Percentiles rank a stretch among this genome's conserved stretches.
These are phyloP conservation scores for Stegodyphus mimosarum DNA, from an alignment of 1,140 invertebrate species.

Conservation along the genomic window DNA sequence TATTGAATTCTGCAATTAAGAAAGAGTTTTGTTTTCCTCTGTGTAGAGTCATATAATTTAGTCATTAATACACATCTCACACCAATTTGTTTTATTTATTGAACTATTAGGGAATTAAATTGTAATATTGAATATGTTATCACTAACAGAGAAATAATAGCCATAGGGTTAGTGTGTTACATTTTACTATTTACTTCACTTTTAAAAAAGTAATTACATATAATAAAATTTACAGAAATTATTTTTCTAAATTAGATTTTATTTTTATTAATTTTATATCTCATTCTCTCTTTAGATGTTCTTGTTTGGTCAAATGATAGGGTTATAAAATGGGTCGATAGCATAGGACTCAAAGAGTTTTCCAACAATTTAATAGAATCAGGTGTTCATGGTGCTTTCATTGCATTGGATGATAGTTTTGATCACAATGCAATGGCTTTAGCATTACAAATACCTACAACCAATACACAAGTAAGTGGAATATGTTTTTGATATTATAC, in stretches of 20 bases:
- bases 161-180: too few species aligned
- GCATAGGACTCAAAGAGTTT: conserved; percentile 97
- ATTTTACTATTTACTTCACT: too few species aligned
- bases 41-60: too few species aligned
- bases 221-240: not conserved
- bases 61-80: too few species aligned
- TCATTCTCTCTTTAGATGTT: conserved; percentile 77
- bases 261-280: not conserved
- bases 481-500: too few species aligned
- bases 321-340: conserved; percentile 94
- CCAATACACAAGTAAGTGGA: conserved; percentile 76
- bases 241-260: not conserved
- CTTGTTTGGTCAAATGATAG: conserved; percentile 99
- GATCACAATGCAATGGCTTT: conserved; percentile 95
- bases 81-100: too few species aligned
- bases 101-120: too few species aligned
- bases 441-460: conserved; percentile 96
- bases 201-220: too few species aligned
- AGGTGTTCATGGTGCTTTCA: conserved; percentile 96
- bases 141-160: too few species aligned
- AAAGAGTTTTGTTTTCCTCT: too few species aligned
- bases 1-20: too few species aligned
- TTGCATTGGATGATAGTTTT: conserved; percentile 97
- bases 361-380: conserved; percentile 95
- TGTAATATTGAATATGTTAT: not conserved